These are phyloP conservation scores for Oryctes rhinoceros DNA, from an alignment of 1,140 invertebrate species.

Conservation along the genomic window DNA sequence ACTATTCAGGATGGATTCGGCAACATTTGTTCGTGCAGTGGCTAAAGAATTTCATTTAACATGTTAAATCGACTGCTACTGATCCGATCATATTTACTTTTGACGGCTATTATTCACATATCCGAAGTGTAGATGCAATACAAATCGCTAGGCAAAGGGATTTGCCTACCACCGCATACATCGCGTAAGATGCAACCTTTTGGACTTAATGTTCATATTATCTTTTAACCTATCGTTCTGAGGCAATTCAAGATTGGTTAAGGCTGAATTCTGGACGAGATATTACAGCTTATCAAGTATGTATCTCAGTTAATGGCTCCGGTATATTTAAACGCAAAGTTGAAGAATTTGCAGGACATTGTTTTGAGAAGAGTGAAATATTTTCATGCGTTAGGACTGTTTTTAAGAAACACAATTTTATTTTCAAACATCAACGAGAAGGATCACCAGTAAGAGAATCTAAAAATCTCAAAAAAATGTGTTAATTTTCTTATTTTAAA, in stretches of 20 bases:
- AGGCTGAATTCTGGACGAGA: conserved; percentile 26
- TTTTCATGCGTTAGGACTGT: not conserved
- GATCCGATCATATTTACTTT: conserved; percentile 52
- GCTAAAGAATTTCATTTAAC: conserved; percentile 54
- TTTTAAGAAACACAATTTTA: not conserved
- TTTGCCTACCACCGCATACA: conserved; percentile 56
- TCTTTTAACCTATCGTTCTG: conserved; percentile 48
- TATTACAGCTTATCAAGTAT: conserved; percentile 40
- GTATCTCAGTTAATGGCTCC: not conserved
- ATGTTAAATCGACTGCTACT: conserved; percentile 47
- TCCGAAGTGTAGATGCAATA: conserved; percentile 53
- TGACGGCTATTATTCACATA: conserved; percentile 53
- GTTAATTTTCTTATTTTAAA: too few relatives aligned
- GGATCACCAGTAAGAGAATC: not conserved
- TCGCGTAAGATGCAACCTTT: conserved; percentile 56
- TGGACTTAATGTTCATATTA: conserved; percentile 53
- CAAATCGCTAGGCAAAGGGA: conserved; percentile 50
- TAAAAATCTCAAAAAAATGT: too few relatives aligned
- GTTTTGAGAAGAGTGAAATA: not conserved
- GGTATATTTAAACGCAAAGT: not conserved
- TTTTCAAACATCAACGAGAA: not conserved
- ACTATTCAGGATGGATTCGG: conserved; percentile 49
- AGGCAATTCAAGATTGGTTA: conserved; percentile 40
- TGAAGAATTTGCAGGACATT: not conserved
- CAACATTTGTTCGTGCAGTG: conserved; percentile 51